phyloP scores from a whole-genome alignment of 2,888 invertebrate genomes.

The Salticus scenicus region DNA sequence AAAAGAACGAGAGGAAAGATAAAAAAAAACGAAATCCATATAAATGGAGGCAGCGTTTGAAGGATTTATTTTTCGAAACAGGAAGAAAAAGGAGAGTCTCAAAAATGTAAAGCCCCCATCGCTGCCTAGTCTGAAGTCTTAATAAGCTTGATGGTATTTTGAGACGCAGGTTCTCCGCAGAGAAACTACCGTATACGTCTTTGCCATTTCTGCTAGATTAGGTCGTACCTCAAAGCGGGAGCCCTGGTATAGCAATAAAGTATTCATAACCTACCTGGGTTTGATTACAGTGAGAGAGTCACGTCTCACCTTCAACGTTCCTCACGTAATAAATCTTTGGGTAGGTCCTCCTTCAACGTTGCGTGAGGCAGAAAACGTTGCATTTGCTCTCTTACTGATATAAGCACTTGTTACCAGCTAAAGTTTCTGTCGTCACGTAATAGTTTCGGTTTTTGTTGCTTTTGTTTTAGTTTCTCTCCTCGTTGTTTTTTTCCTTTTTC shows the following conservation, averaged over 20 bases:
- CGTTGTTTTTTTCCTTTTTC: conserved; percentile 11
- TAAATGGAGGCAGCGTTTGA: conserved; percentile 56
- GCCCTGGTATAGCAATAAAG: conserved; percentile 56
- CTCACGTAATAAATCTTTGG: conserved; percentile 66
- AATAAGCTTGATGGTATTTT: conserved; percentile 70
- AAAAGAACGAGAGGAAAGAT: neutral
- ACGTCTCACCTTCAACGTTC: conserved; percentile 65
- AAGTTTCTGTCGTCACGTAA: conserved; percentile 69
- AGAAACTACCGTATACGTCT: conserved; percentile 59
- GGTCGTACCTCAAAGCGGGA: conserved; percentile 56
- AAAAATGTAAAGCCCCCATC: conserved; percentile 67
- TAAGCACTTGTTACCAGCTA: conserved; percentile 69
- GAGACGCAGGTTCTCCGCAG: conserved; percentile 37
- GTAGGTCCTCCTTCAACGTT: conserved; percentile 3
- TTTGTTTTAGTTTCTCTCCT: conserved; percentile 28
- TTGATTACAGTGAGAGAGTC: conserved; percentile 64
- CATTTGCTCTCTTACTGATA: conserved; percentile 39
- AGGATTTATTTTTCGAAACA: conserved; percentile 64
- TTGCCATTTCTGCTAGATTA: conserved; percentile 68
- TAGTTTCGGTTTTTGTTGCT: conserved; percentile 34
- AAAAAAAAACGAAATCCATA: conserved; percentile 28
- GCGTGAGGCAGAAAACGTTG: conserved; percentile 26
- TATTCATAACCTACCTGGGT: conserved; percentile 69
- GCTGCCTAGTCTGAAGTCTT: conserved; percentile 54
- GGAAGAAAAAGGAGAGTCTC: conserved; percentile 46